Percentiles rank a stretch among this genome's conserved stretches.
These are phyloP conservation scores for Recurvirostra avosetta DNA, from an alignment of 2,113 vertebrate genomes.

Conservation along the genomic window DNA sequence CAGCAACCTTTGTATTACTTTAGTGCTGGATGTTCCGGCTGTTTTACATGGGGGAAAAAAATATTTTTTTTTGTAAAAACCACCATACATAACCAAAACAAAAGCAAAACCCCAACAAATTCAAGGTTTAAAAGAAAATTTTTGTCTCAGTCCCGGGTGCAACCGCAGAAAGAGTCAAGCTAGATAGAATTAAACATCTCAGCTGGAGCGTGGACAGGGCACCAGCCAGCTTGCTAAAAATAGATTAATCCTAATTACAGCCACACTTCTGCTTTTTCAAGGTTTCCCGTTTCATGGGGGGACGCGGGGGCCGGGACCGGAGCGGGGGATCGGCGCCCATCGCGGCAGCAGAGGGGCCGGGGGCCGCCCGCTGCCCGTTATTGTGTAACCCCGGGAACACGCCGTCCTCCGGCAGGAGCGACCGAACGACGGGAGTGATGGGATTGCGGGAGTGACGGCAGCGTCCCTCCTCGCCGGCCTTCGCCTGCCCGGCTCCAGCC, in stretches of 20 bases:
- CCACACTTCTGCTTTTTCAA: conserved; percentile 43
- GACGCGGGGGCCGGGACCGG: not conserved
- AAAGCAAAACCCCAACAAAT: not conserved
- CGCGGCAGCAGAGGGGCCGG: not conserved
- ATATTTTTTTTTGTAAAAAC: not conserved
- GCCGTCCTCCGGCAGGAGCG: not conserved
- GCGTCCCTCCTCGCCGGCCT: not conserved
- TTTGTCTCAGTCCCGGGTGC: not conserved
- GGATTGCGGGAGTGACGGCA: not conserved
- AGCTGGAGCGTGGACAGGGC: conserved; percentile 60
- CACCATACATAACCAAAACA: not conserved
- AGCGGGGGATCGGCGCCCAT: not conserved
- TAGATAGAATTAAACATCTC: conserved; percentile 51
- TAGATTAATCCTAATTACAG: conserved; percentile 72
- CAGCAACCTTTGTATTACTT: not conserved
- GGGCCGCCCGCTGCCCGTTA: not conserved
- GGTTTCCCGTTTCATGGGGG: conserved; percentile 30
- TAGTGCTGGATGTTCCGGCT: conserved; percentile 1
- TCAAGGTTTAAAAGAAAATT: not conserved
- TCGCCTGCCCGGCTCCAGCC: not conserved
- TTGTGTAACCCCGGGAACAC: not conserved
- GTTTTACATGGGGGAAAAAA: rapidly evolving
- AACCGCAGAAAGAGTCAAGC: not conserved
- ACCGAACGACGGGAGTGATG: not conserved
- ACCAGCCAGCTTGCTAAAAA: conserved; percentile 68